A percentile compares a stretch with the other conserved stretches of the same genome.
phyloP scores from a whole-genome alignment of 2,113 vertebrate genomes.

The Nothobranchius kuhntae region DNA sequence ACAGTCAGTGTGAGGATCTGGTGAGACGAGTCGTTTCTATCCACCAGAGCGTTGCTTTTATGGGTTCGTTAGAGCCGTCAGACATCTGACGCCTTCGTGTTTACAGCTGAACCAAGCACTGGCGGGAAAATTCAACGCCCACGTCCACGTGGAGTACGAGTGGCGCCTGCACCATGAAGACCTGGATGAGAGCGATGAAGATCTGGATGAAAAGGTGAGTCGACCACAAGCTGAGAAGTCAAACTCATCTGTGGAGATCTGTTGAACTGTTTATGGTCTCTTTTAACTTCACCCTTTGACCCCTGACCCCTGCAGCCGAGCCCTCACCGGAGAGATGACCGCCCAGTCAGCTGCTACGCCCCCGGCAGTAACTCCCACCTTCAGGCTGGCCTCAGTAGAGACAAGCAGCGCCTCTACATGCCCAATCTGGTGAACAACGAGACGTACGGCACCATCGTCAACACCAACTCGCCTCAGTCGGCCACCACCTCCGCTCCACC shows the following conservation, averaged over 20 bases:
- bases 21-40: slow-evolving; percentile 75
- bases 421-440: slow-evolving; percentile 95
- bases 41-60: neutral
- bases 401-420: slow-evolving; percentile 89
- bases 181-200: slow-evolving; percentile 96
- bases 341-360: slow-evolving; percentile 96
- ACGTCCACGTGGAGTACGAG: slow-evolving; percentile 98
- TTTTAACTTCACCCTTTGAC: too few species aligned
- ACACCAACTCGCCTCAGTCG: slow-evolving; percentile 77
- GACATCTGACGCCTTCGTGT: slow-evolving; percentile 16
- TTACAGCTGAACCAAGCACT: slow-evolving; percentile 91
- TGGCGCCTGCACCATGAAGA: slow-evolving; percentile 95
- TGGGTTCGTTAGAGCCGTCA: neutral
- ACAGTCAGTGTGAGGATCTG: slow-evolving; percentile 94
- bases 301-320: slow-evolving; percentile 83
- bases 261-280: too few species aligned
- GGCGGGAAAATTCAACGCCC: slow-evolving; percentile 93
- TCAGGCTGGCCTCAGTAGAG: slow-evolving; percentile 84
- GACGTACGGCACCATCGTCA: slow-evolving; percentile 92
- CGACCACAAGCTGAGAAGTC: neutral
- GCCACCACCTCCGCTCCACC: slow-evolving; percentile 84
- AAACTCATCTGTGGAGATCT: too few species aligned
- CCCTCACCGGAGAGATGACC: slow-evolving; percentile 92
- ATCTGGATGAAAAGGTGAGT: slow-evolving; percentile 92
- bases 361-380: slow-evolving; percentile 83